Percentiles rank a stretch among this genome's conserved stretches.
Conservation (phyloP, 2,113 vertebrate species). For the Halcyon malimbica region DNA sequence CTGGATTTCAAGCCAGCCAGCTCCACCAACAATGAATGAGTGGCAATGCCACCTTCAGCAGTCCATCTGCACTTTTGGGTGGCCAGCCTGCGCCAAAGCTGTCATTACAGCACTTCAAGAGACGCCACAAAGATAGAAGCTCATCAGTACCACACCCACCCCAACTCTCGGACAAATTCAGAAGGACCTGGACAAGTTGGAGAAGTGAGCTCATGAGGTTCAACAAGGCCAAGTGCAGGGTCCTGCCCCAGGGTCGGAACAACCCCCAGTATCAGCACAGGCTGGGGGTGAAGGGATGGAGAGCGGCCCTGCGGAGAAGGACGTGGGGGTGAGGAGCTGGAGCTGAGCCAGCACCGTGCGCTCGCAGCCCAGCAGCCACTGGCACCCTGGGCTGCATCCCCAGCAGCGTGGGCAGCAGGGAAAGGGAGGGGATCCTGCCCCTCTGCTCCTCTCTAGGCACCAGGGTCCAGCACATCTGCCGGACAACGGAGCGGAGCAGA, state of each 20-base stretch:
- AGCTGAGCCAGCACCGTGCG: too few species aligned
- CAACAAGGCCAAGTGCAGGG: background rate
- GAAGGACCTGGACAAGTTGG: background rate
- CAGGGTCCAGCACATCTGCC: rapidly evolving
- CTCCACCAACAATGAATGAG: background rate
- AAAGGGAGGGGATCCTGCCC: too few species aligned
- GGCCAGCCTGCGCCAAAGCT: background rate
- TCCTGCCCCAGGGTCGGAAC: background rate
- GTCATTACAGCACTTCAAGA: background rate
- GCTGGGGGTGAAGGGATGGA: background rate
- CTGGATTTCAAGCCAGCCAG: background rate
- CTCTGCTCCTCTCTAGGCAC: background rate
- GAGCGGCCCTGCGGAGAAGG: background rate
- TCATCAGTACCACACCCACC: background rate
- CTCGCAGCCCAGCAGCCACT: too few species aligned
- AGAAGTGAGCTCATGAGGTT: background rate
- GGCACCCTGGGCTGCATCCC: too few species aligned
- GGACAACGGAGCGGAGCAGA: background rate
- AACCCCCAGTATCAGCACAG: too few species aligned
- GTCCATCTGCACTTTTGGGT: background rate
- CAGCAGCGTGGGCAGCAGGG: too few species aligned
- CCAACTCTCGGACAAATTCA: background rate
- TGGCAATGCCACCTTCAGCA: background rate
- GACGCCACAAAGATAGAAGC: background rate
- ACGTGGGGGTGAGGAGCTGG: too few species aligned